Evolutionary conservation across 2,888 invertebrate species (phyloP).

Genomic region (Marronus borbonicus): DNA sequence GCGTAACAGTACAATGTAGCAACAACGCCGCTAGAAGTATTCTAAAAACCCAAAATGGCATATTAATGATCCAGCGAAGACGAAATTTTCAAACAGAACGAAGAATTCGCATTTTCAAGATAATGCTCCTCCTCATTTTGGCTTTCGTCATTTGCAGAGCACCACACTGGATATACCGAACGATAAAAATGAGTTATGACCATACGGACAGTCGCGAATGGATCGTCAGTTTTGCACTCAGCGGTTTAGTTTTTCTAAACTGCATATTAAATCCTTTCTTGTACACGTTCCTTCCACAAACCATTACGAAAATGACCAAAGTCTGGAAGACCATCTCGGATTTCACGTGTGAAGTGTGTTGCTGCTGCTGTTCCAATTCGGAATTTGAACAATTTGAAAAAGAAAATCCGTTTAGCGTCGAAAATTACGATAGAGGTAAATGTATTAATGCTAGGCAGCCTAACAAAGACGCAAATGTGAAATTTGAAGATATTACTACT

Average conservation of each 20-base stretch:
- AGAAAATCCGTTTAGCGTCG: constrained; percentile 60
- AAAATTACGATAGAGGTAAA: constrained; percentile 36
- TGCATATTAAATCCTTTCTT: constrained; percentile 75
- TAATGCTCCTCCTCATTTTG: constrained; percentile 73
- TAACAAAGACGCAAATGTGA: constrained; percentile 1
- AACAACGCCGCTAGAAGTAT: constrained; percentile 17
- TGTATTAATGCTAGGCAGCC: not conserved
- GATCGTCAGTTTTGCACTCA: constrained; percentile 72
- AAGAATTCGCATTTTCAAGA: constrained; percentile 74
- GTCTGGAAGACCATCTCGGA: constrained; percentile 59
- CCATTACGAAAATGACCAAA: constrained; percentile 64
- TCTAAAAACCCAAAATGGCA: not conserved
- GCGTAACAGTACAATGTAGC: constrained; percentile 34
- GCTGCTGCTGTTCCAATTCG: constrained; percentile 65
- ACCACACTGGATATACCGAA: constrained; percentile 73
- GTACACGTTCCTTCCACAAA: constrained; percentile 75
- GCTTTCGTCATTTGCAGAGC: constrained; percentile 73
- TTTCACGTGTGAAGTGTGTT: constrained; percentile 65
- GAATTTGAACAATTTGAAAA: constrained; percentile 68
- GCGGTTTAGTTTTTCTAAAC: constrained; percentile 72
- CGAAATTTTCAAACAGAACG: constrained; percentile 64
- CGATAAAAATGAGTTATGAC: constrained; percentile 68
- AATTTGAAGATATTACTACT: constrained; percentile 18
- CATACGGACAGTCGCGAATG: constrained; percentile 61
- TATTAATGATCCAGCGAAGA: constrained; percentile 45